A percentile compares a stretch with the other conserved stretches of the same genome.
These are phyloP conservation scores for Rhynchomys soricoides DNA, from an alignment of 2,113 vertebrate genomes.

Conservation along the genomic window DNA sequence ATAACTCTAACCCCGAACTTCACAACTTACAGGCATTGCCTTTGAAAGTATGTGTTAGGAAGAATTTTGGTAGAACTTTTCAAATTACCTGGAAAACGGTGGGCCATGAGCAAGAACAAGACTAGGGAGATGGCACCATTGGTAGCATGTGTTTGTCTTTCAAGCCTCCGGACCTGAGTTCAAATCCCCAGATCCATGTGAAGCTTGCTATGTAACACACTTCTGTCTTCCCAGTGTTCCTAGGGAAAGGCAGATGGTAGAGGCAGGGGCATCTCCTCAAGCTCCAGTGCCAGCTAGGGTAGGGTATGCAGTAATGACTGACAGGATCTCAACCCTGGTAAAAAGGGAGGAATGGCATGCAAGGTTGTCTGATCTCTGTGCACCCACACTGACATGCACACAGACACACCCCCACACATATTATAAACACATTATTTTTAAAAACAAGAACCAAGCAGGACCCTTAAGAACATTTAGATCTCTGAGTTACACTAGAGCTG, in stretches of 20 bases:
- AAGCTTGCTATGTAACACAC: neutral
- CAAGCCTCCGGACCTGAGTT: neutral
- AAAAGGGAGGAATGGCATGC: neutral
- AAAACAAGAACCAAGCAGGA: neutral
- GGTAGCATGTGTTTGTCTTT: neutral
- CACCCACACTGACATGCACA: no score
- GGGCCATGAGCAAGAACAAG: neutral
- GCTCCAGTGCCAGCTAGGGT: no score
- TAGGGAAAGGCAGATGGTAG: no score
- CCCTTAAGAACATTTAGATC: neutral
- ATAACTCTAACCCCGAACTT: neutral
- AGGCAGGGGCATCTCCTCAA: neutral
- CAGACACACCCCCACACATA: neutral
- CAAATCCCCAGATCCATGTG: neutral
- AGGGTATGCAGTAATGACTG: neutral
- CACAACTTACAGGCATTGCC: neutral
- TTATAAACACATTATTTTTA: neutral
- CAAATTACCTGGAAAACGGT: neutral
- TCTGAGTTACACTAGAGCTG: neutral
- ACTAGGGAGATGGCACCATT: neutral
- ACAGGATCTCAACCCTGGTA: no score
- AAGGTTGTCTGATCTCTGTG: neutral
- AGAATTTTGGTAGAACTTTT: neutral
- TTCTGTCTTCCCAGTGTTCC: neutral
- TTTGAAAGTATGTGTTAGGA: neutral